A percentile compares a stretch with the other conserved stretches of the same genome.
These are phyloP conservation scores for Lagorchestes hirsutus DNA, from an alignment of 2,797 vertebrate species.

Conservation along the genomic window DNA sequence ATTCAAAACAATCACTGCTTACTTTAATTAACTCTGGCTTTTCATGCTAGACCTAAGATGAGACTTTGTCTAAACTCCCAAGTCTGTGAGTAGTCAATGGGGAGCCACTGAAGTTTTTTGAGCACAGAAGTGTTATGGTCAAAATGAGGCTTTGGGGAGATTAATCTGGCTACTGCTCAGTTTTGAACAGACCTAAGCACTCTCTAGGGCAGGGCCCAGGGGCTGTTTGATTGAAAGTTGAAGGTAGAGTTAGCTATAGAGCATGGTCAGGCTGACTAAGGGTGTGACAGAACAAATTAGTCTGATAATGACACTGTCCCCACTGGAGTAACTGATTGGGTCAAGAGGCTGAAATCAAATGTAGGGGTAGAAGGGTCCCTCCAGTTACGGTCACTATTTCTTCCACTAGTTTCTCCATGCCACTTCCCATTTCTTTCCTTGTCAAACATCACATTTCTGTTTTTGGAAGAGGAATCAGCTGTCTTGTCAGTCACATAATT, in stretches of 20 bases:
- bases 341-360: background rate
- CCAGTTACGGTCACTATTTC: background rate
- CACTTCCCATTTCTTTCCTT: background rate
- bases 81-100: background rate
- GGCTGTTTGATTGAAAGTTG: background rate
- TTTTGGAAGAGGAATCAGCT: slow-evolving; percentile 1
- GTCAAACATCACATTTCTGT: background rate
- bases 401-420: background rate
- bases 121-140: background rate
- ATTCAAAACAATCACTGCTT: background rate
- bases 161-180: background rate
- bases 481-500: background rate
- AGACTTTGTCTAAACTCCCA: background rate
- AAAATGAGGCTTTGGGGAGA: background rate
- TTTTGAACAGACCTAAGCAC: background rate
- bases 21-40: slow-evolving; percentile 5
- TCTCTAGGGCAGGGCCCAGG: background rate
- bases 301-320: background rate
- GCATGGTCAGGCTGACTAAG: background rate
- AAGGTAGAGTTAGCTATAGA: background rate
- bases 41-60: background rate
- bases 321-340: background rate
- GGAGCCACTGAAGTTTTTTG: slow-evolving; percentile 1
- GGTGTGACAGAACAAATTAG: background rate
- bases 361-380: fast-evolving